Evolutionary conservation across 2,113 vertebrate species (phyloP), one percentile per base, ranked within the genome.

Genomic region (Myanophis thanlyinensis): DNA sequence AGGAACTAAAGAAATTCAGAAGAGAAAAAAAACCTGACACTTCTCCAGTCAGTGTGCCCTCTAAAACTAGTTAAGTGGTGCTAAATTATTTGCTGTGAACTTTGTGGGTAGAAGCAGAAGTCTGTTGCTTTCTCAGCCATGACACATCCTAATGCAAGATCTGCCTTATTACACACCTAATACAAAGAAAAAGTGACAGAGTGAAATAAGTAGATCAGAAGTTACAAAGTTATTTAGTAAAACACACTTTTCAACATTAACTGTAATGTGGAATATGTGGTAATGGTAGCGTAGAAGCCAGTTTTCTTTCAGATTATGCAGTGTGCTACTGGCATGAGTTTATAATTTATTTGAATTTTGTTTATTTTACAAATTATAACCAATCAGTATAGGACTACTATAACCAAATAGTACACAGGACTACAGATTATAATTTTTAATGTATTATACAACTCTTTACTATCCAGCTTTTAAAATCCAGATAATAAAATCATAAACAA

Each of bases 401-500:
- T 56, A 25, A 67, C 30, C 30, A 67, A 67, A 52, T 90, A 5
- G 73, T 23, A 3, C 0, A 3, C 9, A 89, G 20, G 11, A 90
- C n/a, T 20, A 40, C 56, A n/a, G 47, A 90, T 9, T 47, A 67
- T n/a, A 20, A 11, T 85, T 91, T 1, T 93, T 51, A 23, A 93
- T 3, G 90, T 25, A 23, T 25, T 48, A 44, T 46, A 30, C 2
- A 59, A 56, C 27, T 89, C 25, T 73, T 5, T 35, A 22, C 73
- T 35, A 30, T 13, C 93, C 89, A 95, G 4, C 22, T 25, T 20
- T 88, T 49, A 88, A 67, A 94, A 12, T 94, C 0, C n/a, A 93
- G 92, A 30, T 87, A 15, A 47, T 46, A 48, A 23, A 86, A 86
- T 25, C 4, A 49, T 15, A 48, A 25, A 86, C 6, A 51, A 5